Evolutionary conservation across 1,140 invertebrate species (phyloP).

Genomic region (Maniola jurtina): DNA sequence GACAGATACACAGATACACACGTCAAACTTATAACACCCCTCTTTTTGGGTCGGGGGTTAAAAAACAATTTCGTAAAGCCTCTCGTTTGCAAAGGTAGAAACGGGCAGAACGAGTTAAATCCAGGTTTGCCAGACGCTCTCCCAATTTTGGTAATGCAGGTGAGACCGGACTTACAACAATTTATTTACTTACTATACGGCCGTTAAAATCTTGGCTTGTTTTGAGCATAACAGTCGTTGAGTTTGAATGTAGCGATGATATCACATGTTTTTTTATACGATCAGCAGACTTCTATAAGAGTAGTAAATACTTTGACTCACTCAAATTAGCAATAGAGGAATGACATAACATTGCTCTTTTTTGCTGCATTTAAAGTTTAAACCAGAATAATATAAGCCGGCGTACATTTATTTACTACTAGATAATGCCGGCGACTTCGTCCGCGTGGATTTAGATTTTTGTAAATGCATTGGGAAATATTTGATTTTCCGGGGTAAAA

Average conservation of each 20-base stretch:
- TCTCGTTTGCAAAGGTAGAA: neutral
- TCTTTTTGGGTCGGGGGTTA: no score
- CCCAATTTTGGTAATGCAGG: constrained; percentile 25
- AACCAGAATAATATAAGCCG: neutral
- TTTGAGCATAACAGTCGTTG: constrained; percentile 21
- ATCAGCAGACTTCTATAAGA: constrained; percentile 35
- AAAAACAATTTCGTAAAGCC: neutral
- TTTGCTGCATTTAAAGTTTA: constrained; percentile 15
- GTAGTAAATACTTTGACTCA: constrained; percentile 12
- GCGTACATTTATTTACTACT: neutral
- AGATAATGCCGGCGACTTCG: no score
- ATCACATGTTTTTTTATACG: constrained; percentile 50
- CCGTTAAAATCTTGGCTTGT: constrained; percentile 17
- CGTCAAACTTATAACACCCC: no score
- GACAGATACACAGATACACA: no score
- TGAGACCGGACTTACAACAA: constrained; percentile 26
- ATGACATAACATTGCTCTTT: neutral
- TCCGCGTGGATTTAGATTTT: no score
- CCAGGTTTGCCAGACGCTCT: constrained; percentile 8
- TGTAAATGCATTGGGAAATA: no score
- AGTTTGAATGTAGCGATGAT: constrained; percentile 38
- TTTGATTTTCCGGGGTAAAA: no score
- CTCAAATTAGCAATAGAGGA: constrained; percentile 13
- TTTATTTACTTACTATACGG: constrained; percentile 20
- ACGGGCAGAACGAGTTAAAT: neutral